Percentiles rank a stretch among this genome's conserved stretches.
phyloP scores from a whole-genome alignment of 2,888 invertebrate species.

The Noctuana brunneofusca region DNA sequence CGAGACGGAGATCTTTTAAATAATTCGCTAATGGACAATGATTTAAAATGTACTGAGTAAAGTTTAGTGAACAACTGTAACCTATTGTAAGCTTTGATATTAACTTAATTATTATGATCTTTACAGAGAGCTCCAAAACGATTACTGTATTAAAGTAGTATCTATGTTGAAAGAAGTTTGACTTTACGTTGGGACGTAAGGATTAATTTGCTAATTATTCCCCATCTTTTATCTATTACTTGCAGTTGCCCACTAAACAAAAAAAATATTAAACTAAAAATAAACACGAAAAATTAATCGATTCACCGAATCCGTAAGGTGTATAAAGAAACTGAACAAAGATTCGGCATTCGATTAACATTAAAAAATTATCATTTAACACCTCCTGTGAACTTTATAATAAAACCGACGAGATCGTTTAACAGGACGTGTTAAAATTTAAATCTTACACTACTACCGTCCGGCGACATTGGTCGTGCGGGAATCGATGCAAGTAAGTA shows the following conservation, averaged over 20 bases:
- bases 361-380: constrained; percentile 53
- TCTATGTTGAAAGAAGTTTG: background rate
- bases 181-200: background rate
- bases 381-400: constrained; percentile 46
- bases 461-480: constrained; percentile 9
- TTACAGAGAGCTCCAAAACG: constrained; percentile 11
- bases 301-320: constrained; percentile 36
- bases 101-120: background rate
- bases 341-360: constrained; percentile 57
- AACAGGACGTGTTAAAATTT: constrained; percentile 55
- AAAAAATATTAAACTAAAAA: constrained; percentile 43
- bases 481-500: background rate
- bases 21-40: constrained; percentile 64
- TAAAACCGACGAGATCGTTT: constrained; percentile 42
- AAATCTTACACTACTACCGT: constrained; percentile 48
- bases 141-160: background rate
- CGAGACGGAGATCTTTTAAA: constrained; percentile 66
- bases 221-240: background rate
- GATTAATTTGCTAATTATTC: background rate
- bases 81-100: background rate
- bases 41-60: constrained; percentile 41
- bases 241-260: constrained; percentile 50
- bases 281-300: constrained; percentile 58
- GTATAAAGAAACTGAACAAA: constrained; percentile 10
- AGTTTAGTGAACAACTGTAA: constrained; percentile 36